A percentile compares a stretch with the other conserved stretches of the same genome.
Evolutionary conservation across 2,888 invertebrate species (phyloP).

Genomic region (Pandemis corylana): DNA sequence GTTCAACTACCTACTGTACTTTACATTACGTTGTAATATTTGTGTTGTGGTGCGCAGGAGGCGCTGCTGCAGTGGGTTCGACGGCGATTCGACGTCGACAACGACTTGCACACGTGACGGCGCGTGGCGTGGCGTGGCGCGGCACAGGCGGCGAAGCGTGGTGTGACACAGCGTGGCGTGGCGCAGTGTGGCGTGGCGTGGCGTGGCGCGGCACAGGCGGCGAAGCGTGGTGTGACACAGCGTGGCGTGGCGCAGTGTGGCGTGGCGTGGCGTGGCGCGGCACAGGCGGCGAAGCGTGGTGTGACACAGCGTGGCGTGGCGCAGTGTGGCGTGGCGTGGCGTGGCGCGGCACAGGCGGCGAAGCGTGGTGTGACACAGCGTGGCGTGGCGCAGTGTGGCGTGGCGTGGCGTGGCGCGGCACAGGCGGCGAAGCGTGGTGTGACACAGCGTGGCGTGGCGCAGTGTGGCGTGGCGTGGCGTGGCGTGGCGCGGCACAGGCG

Average conservation of each 20-base stretch:
- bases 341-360: no score
- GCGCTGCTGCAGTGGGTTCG: constrained; percentile 76
- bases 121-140: not conserved
- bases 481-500: not conserved
- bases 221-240: no score
- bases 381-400: not conserved
- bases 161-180: not conserved
- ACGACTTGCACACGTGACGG: constrained; percentile 55
- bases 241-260: not conserved
- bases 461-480: not conserved
- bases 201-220: no score
- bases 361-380: not conserved
- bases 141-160: not conserved
- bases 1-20: no score
- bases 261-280: no score
- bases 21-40: no score
- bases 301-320: not conserved
- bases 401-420: no score
- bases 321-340: not conserved
- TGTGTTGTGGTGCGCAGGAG: constrained; percentile 52
- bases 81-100: constrained; percentile 72
- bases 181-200: not conserved
- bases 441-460: not conserved
- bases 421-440: not conserved
- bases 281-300: not conserved